Evolutionary conservation across 1,140 invertebrate species (phyloP), one percentile per base, ranked within the genome.

Genomic region (Meloidogyne chitwoodi): DNA sequence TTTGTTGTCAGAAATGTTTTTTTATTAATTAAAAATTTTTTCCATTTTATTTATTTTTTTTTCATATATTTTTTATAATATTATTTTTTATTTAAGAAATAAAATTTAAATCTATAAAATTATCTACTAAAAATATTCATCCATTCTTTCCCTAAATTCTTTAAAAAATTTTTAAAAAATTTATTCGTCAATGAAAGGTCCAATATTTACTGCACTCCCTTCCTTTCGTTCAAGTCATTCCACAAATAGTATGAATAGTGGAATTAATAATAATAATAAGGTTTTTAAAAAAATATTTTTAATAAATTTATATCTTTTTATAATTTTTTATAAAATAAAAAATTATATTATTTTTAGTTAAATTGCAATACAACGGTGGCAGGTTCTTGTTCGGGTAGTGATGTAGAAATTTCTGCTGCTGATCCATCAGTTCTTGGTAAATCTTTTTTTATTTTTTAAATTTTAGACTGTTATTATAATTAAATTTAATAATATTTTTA

Each of bases 351-450:
- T 56, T 56, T 56, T n/a, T n/a, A 56, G 48, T 56, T 56, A 56
- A 56, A 56, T n/a, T 56, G 48, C 10, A 56, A 56, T 79, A 44
- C 71, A 29, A 41, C 67, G 4, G 78, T 24, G 26, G 41, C 41
- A 29, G 31, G 44, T 31, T 77, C 76, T 34, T 77, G 80, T 31
- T 81, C 82, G 24, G 67, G 77, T 29, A 79, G 77, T 44, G 83
- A 84, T 66, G 78, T 72, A 12, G 83, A 84, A 29, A 78, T 84
- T 68, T 56, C 48, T n/a, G 78, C 83, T n/a, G 68, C 71, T 19
- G 71, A 73, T 19, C 71, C 71, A 22, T 73, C 71, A 12, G 56
- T 73, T 14, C 71, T 73, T 34, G 71, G 68, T 16, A 44, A n/a
- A 19, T 19, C 48, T 70, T 11, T 31, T 34, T 68, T 44, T 26